These are phyloP conservation scores for Carassius auratus DNA, from an alignment of 2,113 vertebrate genomes.

Conservation along the genomic window DNA sequence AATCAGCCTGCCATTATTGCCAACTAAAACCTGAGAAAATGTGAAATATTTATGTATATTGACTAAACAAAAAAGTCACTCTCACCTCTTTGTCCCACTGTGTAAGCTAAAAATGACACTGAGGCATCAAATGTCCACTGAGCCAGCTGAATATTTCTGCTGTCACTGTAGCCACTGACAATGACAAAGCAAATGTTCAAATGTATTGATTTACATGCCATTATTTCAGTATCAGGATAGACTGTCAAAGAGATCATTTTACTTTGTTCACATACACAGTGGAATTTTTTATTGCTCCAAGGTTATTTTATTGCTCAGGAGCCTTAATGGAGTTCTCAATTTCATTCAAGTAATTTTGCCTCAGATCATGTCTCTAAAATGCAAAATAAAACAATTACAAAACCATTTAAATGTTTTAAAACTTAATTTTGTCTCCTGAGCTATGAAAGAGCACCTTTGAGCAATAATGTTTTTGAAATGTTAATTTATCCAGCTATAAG, in stretches of 20 bases:
- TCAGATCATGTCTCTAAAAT: background rate
- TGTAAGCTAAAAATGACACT: conserved; percentile 27
- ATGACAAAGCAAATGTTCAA: conserved; percentile 8
- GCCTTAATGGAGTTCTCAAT: background rate
- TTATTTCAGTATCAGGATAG: background rate
- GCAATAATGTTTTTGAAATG: background rate
- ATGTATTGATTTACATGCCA: background rate
- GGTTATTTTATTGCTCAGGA: background rate
- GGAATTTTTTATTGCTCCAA: background rate
- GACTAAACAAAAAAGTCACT: background rate
- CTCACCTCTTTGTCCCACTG: background rate
- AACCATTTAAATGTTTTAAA: background rate
- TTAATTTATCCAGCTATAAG: background rate
- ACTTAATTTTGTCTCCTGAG: background rate
- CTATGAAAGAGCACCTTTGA: background rate
- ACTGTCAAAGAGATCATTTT: background rate
- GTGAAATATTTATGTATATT: background rate
- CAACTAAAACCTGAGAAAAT: background rate
- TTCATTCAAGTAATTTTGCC: background rate
- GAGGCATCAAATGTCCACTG: conserved; percentile 27
- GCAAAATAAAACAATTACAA: background rate
- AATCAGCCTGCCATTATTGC: too few species aligned
- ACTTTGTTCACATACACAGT: background rate
- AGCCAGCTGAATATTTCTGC: conserved; percentile 29
- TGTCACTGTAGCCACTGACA: background rate